Evolutionary conservation across 2,797 vertebrate genomes (phyloP).

Genomic region (Sarcoramphus papa): DNA sequence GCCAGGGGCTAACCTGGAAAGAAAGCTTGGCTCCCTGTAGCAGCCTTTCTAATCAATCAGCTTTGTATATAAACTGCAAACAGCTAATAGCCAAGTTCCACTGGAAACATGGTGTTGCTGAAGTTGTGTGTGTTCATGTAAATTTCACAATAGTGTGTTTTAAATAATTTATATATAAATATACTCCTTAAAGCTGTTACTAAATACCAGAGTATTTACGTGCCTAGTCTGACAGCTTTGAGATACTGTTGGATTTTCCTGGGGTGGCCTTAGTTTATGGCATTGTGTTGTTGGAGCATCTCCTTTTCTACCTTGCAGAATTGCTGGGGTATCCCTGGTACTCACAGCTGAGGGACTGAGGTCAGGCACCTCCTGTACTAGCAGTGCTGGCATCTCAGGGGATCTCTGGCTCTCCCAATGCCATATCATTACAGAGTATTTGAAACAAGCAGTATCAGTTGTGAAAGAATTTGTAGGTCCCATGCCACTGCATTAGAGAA

Average conservation of each 20-base stretch:
- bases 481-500: background rate
- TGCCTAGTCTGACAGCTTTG: background rate
- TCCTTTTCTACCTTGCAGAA: background rate
- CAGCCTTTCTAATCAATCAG: background rate
- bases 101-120: background rate
- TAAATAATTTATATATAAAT: background rate
- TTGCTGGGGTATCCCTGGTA: background rate
- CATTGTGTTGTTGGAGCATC: background rate
- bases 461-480: background rate
- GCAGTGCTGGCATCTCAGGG: constrained; percentile 15
- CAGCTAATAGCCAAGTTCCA: background rate
- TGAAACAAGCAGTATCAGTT: background rate
- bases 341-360: background rate
- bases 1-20: background rate
- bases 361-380: background rate
- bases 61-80: constrained; percentile 31
- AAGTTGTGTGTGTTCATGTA: constrained; percentile 14
- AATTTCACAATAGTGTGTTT: background rate
- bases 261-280: background rate
- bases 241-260: background rate
- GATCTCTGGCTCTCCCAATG: constrained; percentile 13
- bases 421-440: background rate
- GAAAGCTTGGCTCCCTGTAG: background rate
- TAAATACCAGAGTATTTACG: background rate
- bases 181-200: constrained; percentile 11